Conservation (phyloP, 2,797 vertebrate species). For the Graptemys geographica region DNA sequence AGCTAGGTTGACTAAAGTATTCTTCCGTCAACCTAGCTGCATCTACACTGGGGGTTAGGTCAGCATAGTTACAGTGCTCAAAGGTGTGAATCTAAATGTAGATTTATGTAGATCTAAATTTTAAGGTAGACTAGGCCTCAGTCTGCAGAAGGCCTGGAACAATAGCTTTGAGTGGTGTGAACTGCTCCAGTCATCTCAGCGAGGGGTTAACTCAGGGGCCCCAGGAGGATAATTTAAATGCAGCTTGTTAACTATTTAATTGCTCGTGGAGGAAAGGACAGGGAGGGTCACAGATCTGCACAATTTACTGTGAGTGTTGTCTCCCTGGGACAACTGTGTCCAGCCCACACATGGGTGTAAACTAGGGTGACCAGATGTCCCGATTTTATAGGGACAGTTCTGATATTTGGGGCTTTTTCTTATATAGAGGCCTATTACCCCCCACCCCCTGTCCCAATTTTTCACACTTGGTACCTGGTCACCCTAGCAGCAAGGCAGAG, state of each 20-base stretch:
- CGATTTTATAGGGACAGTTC: too few relatives aligned
- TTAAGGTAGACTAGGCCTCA: background rate
- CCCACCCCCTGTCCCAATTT: too few relatives aligned
- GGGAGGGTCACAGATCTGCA: background rate
- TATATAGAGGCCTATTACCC: too few relatives aligned
- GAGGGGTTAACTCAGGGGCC: background rate
- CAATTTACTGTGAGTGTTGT: background rate
- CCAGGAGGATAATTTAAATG: background rate
- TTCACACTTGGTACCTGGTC: too few relatives aligned
- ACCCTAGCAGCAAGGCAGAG: background rate
- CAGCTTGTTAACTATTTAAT: background rate
- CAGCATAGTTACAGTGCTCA: too few relatives aligned
- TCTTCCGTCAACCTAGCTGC: background rate
- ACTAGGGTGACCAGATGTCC: background rate
- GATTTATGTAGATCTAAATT: background rate
- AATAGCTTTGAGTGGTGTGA: background rate
- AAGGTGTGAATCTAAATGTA: too few relatives aligned
- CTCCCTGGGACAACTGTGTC: background rate
- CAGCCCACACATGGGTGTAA: background rate
- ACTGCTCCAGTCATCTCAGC: background rate
- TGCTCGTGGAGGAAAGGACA: background rate
- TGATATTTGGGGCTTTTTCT: too few relatives aligned
- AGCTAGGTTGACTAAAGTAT: background rate
- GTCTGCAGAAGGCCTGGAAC: background rate
- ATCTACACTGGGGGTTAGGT: too few relatives aligned